Evolutionary conservation across 2,888 invertebrate species (phyloP).

Genomic region (Agrochola lychnidis): DNA sequence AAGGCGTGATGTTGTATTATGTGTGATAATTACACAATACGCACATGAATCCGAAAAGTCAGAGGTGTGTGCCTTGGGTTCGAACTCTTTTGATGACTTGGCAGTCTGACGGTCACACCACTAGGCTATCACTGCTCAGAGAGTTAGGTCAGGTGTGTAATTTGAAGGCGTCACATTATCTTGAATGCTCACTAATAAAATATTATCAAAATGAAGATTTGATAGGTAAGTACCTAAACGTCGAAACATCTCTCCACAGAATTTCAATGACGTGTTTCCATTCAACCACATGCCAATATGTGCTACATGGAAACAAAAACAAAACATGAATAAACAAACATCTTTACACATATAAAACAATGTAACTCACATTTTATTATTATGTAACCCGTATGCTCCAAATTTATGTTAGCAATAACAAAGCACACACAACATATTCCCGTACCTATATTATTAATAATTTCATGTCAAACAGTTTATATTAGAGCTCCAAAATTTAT

Average conservation of each 20-base stretch:
- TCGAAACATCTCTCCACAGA: neutral
- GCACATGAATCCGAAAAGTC: no score
- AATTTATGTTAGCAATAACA: conserved; percentile 23
- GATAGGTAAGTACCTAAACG: neutral
- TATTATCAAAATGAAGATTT: neutral
- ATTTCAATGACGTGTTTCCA: conserved; percentile 14
- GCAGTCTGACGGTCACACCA: no score
- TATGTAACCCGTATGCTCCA: conserved; percentile 8
- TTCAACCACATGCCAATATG: conserved; percentile 28
- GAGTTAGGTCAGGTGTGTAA: neutral
- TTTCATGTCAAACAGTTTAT: conserved; percentile 38
- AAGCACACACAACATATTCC: conserved; percentile 13
- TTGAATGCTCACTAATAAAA: no score
- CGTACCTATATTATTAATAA: conserved; percentile 13
- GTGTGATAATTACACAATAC: no score
- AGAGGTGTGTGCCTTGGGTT: no score
- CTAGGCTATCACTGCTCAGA: neutral
- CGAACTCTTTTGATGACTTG: no score
- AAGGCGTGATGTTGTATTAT: no score
- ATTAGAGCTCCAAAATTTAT: conserved; percentile 25
- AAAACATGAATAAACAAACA: conserved; percentile 9
- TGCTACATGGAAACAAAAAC: conserved; percentile 24
- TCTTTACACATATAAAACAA: conserved; percentile 15
- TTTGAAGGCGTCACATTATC: neutral
- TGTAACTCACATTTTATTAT: conserved; percentile 9